Percentiles rank a stretch among this genome's conserved stretches.
These are phyloP conservation scores for Leucania comma DNA, from an alignment of 2,888 invertebrate species.

Conservation along the genomic window DNA sequence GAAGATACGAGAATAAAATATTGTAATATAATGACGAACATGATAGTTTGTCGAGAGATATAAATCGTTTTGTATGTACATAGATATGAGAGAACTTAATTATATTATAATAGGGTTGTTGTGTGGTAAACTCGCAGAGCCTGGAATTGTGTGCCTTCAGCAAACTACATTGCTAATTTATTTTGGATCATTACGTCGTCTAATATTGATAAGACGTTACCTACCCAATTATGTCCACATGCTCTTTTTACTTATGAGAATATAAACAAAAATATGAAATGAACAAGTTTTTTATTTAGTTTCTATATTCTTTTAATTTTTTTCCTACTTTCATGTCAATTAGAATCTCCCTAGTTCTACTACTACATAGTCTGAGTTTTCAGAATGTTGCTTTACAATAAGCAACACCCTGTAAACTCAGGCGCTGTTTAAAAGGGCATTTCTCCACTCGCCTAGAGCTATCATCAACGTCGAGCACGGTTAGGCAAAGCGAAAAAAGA, in stretches of 20 bases:
- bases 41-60: constrained; percentile 62
- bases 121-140: constrained; percentile 64
- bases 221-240: constrained; percentile 69
- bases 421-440: no score
- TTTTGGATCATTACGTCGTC: constrained; percentile 65
- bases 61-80: constrained; percentile 69
- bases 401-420: no score
- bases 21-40: constrained; percentile 64
- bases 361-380: no score
- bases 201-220: constrained; percentile 66
- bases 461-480: no score
- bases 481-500: no score
- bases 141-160: constrained; percentile 73
- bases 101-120: constrained; percentile 64
- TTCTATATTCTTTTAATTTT: neutral
- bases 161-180: constrained; percentile 70
- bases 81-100: constrained; percentile 64
- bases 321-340: neutral
- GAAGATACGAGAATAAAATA: constrained; percentile 61
- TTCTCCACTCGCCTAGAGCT: no score
- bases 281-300: constrained; percentile 50
- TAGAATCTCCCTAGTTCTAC: neutral
- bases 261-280: constrained; percentile 67
- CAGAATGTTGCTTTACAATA: no score
- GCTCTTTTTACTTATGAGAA: constrained; percentile 73